A percentile compares a stretch with the other conserved stretches of the same genome.
These are phyloP conservation scores for Nasonia oneida DNA, from an alignment of 2,888 invertebrate species.

Conservation along the genomic window DNA sequence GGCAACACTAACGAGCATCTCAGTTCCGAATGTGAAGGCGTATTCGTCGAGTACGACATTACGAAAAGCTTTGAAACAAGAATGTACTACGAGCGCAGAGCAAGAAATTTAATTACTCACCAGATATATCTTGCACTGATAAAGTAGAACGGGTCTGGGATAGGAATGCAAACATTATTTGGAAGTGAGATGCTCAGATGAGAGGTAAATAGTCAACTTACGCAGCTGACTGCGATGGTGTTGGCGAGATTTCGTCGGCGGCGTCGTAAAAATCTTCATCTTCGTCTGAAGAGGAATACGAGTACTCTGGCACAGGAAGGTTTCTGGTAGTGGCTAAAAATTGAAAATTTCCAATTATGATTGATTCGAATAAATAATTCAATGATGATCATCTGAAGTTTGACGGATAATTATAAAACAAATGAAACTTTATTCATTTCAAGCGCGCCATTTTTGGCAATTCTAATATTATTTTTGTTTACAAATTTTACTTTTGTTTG, in stretches of 20 bases:
- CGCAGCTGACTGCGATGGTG: conserved; percentile 64
- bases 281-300: conserved; percentile 98
- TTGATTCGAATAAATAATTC: background rate
- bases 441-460: background rate
- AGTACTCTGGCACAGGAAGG: conserved; percentile 91
- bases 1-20: conserved; percentile 23
- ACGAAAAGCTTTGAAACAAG: background rate
- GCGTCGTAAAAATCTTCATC: conserved; percentile 98
- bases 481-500: no score
- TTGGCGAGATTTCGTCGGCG: conserved; percentile 83
- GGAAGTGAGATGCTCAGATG: background rate
- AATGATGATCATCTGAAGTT: background rate
- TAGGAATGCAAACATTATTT: background rate
- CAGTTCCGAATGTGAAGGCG: background rate
- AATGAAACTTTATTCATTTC: background rate
- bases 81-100: background rate
- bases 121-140: background rate
- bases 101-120: background rate
- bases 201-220: conserved; percentile 31
- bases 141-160: background rate
- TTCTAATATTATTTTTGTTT: background rate
- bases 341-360: background rate
- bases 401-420: background rate
- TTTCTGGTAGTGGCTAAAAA: conserved; percentile 53
- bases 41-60: background rate